Conservation (phyloP, 2,888 invertebrate species). For the Andrena bicolor region DNA sequence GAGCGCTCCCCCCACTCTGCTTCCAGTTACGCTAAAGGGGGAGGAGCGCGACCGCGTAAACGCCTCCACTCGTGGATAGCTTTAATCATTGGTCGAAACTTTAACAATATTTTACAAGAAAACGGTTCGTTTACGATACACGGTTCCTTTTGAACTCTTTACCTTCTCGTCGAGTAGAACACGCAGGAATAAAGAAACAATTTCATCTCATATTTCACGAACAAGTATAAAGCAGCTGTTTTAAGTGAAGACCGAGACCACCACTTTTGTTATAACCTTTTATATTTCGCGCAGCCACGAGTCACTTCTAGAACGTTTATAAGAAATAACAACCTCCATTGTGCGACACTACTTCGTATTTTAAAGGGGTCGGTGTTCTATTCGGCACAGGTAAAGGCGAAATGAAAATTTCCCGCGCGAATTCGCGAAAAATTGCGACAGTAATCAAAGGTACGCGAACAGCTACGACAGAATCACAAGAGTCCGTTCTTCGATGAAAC, state of each 20-base stretch:
- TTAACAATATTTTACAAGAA: no score
- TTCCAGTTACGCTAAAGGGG: no score
- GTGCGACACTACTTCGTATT: neutral
- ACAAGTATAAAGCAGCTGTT: no score
- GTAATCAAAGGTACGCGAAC: slow-evolving; percentile 19
- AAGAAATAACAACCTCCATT: neutral
- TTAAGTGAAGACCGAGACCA: neutral
- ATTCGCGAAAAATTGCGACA: neutral
- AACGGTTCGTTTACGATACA: no score
- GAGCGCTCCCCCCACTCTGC: no score
- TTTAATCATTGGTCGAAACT: no score
- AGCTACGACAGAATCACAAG: slow-evolving; percentile 47
- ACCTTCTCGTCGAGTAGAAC: no score
- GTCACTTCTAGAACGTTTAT: neutral
- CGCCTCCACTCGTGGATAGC: no score
- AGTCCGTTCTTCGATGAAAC: slow-evolving; percentile 53
- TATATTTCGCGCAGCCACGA: neutral
- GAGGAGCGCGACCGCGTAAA: no score
- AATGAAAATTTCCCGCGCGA: neutral
- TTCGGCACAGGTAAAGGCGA: neutral
- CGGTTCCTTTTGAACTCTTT: no score
- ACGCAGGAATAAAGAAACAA: no score
- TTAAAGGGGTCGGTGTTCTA: neutral
- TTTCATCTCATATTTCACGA: no score
- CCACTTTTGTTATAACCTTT: neutral